phyloP scores from a whole-genome alignment of 2,797 vertebrate species.

The Bucorvus abyssinicus region DNA sequence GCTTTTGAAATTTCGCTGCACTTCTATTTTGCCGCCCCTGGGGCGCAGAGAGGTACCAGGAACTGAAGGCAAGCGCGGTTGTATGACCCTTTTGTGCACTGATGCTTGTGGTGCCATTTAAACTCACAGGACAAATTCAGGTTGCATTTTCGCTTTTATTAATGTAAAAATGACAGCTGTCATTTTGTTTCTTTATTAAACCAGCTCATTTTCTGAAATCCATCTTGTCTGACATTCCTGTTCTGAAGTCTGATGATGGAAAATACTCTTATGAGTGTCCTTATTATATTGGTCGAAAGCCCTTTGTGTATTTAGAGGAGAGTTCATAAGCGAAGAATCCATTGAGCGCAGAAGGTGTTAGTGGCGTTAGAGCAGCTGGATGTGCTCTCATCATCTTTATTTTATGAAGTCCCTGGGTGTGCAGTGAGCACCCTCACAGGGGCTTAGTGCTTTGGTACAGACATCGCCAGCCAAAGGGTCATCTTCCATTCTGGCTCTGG shows the following conservation, averaged over 20 bases:
- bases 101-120: neutral
- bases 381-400: neutral
- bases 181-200: neutral
- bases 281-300: neutral
- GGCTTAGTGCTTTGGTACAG: neutral
- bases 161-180: neutral
- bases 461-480: neutral
- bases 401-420: neutral
- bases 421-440: neutral
- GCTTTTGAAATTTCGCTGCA: neutral
- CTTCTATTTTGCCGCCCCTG: neutral
- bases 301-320: neutral
- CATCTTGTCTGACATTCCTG: neutral
- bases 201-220: neutral
- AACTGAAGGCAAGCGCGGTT: neutral
- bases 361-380: neutral
- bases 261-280: neutral
- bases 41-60: neutral
- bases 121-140: neutral
- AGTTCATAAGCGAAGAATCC: neutral
- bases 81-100: fast-evolving
- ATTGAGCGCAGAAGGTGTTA: neutral
- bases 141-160: neutral
- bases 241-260: neutral
- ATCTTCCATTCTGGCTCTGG: neutral